Percentiles rank a stretch among this genome's conserved stretches.
These are phyloP conservation scores for Streblospio benedicti DNA, from an alignment of 1,140 invertebrate genomes.

Conservation along the genomic window DNA sequence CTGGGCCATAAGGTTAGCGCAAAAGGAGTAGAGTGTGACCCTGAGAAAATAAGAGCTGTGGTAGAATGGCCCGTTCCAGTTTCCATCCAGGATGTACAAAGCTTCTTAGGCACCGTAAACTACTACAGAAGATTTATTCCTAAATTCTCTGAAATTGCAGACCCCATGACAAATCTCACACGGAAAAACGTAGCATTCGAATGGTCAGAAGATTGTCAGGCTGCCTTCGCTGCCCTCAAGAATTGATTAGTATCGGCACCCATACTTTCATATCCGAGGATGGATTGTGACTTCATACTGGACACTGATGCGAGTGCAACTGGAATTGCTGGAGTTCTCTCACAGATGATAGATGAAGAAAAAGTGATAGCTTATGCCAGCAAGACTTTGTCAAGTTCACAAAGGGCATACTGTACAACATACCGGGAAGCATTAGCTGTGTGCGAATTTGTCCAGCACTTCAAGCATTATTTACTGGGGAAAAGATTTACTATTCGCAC, in stretches of 20 bases:
- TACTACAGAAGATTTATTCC: conserved; percentile 45
- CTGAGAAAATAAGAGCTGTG: conserved; percentile 45
- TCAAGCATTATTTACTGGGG: conserved; percentile 25
- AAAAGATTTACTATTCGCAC: conserved; percentile 22
- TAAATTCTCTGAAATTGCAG: conserved; percentile 18
- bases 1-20: conserved; percentile 18
- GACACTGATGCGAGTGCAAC: conserved; percentile 46
- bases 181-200: conserved; percentile 4
- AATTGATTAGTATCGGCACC: conserved; percentile 7
- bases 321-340: conserved; percentile 43
- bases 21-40: conserved; percentile 17
- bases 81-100: conserved; percentile 32
- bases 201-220: neutral
- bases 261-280: conserved; percentile 26
- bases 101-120: conserved; percentile 39
- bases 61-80: conserved; percentile 35
- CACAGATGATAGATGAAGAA: conserved; percentile 32
- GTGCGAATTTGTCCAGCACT: conserved; percentile 18
- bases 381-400: conserved; percentile 10
- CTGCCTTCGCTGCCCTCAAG: conserved; percentile 12
- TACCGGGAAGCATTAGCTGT: conserved; percentile 23
- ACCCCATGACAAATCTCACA: conserved; percentile 7
- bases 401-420: conserved; percentile 22
- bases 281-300: conserved; percentile 34
- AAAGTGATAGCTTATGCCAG: conserved; percentile 10